Evolutionary conservation across 2,797 vertebrate genomes (phyloP).

Genomic region (Todus mexicanus): DNA sequence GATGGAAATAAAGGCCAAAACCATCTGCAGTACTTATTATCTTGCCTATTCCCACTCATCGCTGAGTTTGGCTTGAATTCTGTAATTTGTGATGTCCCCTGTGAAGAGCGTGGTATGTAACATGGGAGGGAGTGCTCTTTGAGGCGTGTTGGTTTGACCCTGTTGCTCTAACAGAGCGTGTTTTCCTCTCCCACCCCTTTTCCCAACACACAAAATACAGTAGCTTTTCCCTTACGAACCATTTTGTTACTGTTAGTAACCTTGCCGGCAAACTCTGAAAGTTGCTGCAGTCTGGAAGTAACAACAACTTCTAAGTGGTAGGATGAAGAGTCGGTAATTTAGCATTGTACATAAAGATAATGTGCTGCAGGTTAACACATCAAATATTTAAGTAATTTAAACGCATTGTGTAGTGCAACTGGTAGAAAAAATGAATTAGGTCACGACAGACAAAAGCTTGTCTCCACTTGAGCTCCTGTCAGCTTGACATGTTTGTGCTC

Average conservation of each 20-base stretch:
- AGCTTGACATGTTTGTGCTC: neutral
- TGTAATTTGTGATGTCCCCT: neutral
- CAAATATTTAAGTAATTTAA: neutral
- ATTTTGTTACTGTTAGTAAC: neutral
- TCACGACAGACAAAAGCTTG: neutral
- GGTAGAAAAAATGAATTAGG: neutral
- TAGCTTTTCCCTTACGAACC: neutral
- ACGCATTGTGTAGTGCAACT: neutral
- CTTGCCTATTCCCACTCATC: neutral
- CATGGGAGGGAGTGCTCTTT: neutral
- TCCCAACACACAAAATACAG: neutral
- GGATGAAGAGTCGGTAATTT: neutral
- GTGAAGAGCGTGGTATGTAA: neutral
- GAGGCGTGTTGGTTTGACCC: neutral
- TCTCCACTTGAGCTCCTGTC: neutral
- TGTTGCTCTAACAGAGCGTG: neutral
- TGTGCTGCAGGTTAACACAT: neutral
- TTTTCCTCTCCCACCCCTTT: constrained; percentile 21
- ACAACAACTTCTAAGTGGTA: neutral
- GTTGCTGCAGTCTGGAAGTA: neutral
- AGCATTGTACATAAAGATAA: neutral
- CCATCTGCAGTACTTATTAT: constrained; percentile 16
- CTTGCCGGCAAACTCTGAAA: neutral
- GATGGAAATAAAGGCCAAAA: neutral
- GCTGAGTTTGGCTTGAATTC: constrained; percentile 2